Percentiles rank a stretch among this genome's conserved stretches.
Conservation (phyloP, 2,113 vertebrate species). For the Engystomops pustulosus region DNA sequence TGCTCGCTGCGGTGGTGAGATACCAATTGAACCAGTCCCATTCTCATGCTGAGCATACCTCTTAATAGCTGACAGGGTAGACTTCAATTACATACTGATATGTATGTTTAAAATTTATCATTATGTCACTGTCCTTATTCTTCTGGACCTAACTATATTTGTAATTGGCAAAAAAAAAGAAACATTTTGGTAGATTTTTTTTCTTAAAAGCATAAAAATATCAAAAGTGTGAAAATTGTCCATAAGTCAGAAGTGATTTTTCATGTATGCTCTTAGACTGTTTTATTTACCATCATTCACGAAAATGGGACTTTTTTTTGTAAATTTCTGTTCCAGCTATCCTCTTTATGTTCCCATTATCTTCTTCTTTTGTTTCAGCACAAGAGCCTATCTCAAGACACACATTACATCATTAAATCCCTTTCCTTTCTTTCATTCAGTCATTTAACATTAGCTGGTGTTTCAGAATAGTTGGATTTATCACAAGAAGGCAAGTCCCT, state of each 20-base stretch:
- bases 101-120: too few species aligned
- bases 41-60: too few species aligned
- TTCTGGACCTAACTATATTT: too few species aligned
- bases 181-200: too few species aligned
- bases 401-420: constrained; percentile 28
- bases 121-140: too few species aligned
- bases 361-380: constrained; percentile 27
- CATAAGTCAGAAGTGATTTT: not conserved
- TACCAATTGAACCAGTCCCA: too few species aligned
- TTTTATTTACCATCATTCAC: not conserved
- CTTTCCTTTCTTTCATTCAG: constrained; percentile 7
- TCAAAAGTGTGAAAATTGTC: not conserved
- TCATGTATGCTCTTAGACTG: not conserved
- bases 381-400: not conserved
- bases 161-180: too few species aligned
- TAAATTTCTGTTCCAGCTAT: not conserved
- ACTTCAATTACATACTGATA: too few species aligned
- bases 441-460: constrained; percentile 41
- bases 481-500: constrained; percentile 33
- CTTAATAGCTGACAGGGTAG: too few species aligned
- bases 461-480: constrained; percentile 24
- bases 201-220: too few species aligned
- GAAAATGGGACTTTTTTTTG: not conserved
- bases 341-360: not conserved
- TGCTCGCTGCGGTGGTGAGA: too few species aligned